Conservation (phyloP, 2,888 invertebrate genomes). For the Drosophila paracracens region DNA sequence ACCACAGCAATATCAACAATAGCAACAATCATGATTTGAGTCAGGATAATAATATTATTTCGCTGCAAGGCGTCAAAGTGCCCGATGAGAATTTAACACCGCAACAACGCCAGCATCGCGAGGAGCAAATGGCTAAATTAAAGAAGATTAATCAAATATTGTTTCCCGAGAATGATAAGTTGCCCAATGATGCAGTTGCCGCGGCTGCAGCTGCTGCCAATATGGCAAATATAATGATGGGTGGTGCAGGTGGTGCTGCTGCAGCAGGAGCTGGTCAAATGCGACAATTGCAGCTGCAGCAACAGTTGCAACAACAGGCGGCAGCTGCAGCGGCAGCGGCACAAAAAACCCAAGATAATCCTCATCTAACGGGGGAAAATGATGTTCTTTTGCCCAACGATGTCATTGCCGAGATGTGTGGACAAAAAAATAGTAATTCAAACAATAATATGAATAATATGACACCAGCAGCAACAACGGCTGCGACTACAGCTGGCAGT, state of each 20-base stretch:
- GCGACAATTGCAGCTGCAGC: constrained; percentile 43
- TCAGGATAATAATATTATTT: constrained; percentile 86
- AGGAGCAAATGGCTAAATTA: constrained; percentile 95
- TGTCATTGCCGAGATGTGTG: constrained; percentile 22
- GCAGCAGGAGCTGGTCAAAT: constrained; percentile 54
- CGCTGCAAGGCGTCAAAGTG: constrained; percentile 92
- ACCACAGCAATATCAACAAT: constrained; percentile 39
- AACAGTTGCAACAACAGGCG: constrained; percentile 36
- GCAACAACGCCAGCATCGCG: constrained; percentile 96
- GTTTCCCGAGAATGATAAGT: constrained; percentile 90
- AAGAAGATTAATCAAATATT: constrained; percentile 96
- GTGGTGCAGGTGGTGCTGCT: constrained; percentile 48
- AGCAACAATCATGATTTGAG: constrained; percentile 50
- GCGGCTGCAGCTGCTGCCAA: constrained; percentile 10
- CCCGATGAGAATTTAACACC: constrained; percentile 98
- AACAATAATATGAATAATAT: constrained; percentile 45
- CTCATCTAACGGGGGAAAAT: neutral
- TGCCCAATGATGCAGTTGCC: constrained; percentile 43
- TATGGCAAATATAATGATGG: constrained; percentile 60
- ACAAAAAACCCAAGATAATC: constrained; percentile 47
- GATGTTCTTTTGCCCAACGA: constrained; percentile 55
- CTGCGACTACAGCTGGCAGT: constrained; percentile 17
- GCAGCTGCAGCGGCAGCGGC: constrained; percentile 39
- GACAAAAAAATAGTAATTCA: constrained; percentile 33
- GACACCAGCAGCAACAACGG: constrained; percentile 6